Evolutionary conservation across 2,797 vertebrate genomes (phyloP), one percentile per base, ranked within the genome.

Genomic region (Coranthus polyacanthus): DNA sequence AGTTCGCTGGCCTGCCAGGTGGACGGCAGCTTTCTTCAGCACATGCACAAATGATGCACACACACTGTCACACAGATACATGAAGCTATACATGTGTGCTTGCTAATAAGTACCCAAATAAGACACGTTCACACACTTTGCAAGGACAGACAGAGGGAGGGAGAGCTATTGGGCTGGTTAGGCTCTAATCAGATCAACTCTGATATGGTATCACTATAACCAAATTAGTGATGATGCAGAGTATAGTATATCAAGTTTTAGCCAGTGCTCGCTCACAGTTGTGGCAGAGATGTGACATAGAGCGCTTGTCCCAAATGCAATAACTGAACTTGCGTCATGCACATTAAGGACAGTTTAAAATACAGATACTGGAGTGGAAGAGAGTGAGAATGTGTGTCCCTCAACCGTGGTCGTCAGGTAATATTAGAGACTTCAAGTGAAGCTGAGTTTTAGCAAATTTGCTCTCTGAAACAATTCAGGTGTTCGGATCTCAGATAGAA

Each of bases 181-280:
- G 46, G 69, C 54, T 75, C 74, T 91, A 90, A 92, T 89, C 62
- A 46, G 74, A 90, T 92, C 73, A 90, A 49, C 68, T 70, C 78
- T 78, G 84, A 90, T 90, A 82, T 78, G 74, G 75, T 84, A 84
- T 89, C 88, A 57, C 65, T 81, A 64, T 91, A 91, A 92, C 87
- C 70, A 83, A 38, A 88, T 92, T 90, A 92, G 83, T 52, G 78
- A 78, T 75, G 81, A 77, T 86, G 85, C 86, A 82, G 83, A 84
- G 83, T 81, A 57, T 82, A 76, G 78, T 86, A 78, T 90, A 83
- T 91, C 89, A 89, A 78, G 87, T 87, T 89, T 81, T 87, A 71
- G 59, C 76, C 50, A 47, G 83, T 79, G 85, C 79, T 82, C 82
- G 63, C 78, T 89, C 85, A 89, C 85, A 88, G 89, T 92, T 90